Evolutionary conservation across 2,113 vertebrate species (phyloP).

Genomic region (Larimichthys polyactis): DNA sequence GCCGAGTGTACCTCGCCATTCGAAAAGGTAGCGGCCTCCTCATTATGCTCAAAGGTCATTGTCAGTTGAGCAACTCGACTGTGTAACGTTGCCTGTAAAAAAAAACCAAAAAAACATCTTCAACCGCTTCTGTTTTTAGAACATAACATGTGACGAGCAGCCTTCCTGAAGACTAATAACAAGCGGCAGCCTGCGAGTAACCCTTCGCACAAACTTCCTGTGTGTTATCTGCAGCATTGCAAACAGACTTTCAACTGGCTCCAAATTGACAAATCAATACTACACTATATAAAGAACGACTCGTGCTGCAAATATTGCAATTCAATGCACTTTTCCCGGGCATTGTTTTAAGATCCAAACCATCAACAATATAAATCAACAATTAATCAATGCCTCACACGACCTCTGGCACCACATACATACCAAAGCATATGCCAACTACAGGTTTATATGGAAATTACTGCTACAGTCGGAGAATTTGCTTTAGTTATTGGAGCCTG

Average conservation of each 20-base stretch:
- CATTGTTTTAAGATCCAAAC: background rate
- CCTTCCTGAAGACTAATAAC: conserved; percentile 8
- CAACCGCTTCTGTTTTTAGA: conserved; percentile 13
- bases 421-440: background rate
- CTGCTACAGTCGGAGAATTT: conserved; percentile 14
- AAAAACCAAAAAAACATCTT: background rate
- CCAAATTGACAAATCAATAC: conserved; percentile 54
- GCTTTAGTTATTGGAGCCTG: conserved; percentile 38
- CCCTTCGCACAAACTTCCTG: conserved; percentile 34
- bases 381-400: conserved; percentile 7
- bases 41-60: conserved; percentile 1
- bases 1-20: conserved; percentile 4
- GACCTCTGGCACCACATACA: conserved; percentile 3
- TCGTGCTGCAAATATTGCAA: conserved; percentile 24
- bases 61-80: background rate
- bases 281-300: conserved; percentile 48
- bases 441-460: conserved; percentile 16
- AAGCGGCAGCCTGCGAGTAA: conserved; percentile 20
- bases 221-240: conserved; percentile 35
- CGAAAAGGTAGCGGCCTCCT: conserved; percentile 16
- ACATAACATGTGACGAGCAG: background rate
- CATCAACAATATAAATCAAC: conserved; percentile 29
- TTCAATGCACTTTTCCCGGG: conserved; percentile 20
- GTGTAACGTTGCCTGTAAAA: conserved; percentile 15
- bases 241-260: conserved; percentile 23